Conservation (phyloP, 2,113 vertebrate genomes). For the Myxocyprinus asiaticus region DNA sequence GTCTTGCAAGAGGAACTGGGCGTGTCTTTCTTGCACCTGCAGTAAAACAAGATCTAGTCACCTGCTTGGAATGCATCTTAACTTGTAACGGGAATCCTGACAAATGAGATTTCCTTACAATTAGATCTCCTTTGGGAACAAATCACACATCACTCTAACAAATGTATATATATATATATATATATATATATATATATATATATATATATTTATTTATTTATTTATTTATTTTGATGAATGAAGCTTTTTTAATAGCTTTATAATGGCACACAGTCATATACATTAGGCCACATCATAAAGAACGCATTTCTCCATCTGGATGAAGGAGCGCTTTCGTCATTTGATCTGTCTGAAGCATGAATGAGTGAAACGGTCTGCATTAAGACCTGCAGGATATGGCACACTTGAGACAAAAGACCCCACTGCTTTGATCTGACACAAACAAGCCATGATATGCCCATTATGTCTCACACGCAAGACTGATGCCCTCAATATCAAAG, state of each 20-base stretch:
- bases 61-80: constrained; percentile 29
- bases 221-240: constrained; percentile 51
- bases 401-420: constrained; percentile 26
- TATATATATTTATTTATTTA: too few species aligned
- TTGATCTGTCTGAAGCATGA: constrained; percentile 18
- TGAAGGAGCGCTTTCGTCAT: constrained; percentile 44
- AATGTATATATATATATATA: too few species aligned
- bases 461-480: constrained; percentile 29
- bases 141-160: constrained; percentile 36
- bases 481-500: constrained; percentile 37
- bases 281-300: constrained; percentile 49
- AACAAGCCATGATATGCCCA: constrained; percentile 22
- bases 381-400: constrained; percentile 26
- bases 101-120: constrained; percentile 44
- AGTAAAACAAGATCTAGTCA: neutral
- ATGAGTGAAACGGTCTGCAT: constrained; percentile 14
- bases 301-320: constrained; percentile 18
- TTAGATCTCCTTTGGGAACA: constrained; percentile 37
- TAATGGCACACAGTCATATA: constrained; percentile 50
- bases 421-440: constrained; percentile 39
- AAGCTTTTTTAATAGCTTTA: constrained; percentile 47
- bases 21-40: too few species aligned
- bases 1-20: too few species aligned
- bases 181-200: too few species aligned
- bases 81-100: constrained; percentile 40